Base-by-base conservation (phyloP, 2,797 vertebrate species). In the Cryptoprocta ferox region DNA sequence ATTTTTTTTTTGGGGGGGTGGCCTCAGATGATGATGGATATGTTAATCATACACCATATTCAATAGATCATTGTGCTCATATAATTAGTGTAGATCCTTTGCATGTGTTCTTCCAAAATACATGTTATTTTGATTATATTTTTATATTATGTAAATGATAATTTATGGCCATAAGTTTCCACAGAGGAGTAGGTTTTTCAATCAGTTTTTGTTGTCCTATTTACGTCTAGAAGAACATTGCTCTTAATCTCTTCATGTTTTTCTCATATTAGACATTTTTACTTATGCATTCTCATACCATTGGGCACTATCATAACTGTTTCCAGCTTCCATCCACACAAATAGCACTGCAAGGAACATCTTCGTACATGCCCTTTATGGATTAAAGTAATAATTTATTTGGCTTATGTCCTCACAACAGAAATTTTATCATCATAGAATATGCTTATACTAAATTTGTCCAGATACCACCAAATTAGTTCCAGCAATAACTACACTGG, bases 341-440 rank as follows among this genome's bases (percentile, higher is more conserved):
- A 80, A 76, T 6, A 63, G 1, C 18, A 75, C 1, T 63, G 26
- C 4, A 73, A 79, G 30, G 32, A 68, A 59, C 56, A 59, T 10
- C 56, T 19, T 59, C 24, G 19, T 59, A 53, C 19, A 56, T 66
- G 53, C 3, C 2, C 3, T 81, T 86, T 92, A 89, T 78, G n/a
- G 26, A 66, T 50, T 71, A 39, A 71, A 91, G 15, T 32, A 42
- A 84, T 28, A 68, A 73, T 32, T 30, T 61, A 53, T 91, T 84
- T 90, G 21, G 37, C 56, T 83, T 87, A 73, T 87, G 28, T 63
- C 35, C 39, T 92, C 59, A n/a, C 30, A 93, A 68, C 18, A 75
- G 42, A 97, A 89, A 71, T 90, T 89, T n/a, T 88, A n/a, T 76
- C 79, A 82, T 32, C 12, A 71, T 42, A 95, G n/a, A 89, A 59